These are phyloP conservation scores for Pollenia angustigena DNA, from an alignment of 2,888 invertebrate species.

Conservation along the genomic window DNA sequence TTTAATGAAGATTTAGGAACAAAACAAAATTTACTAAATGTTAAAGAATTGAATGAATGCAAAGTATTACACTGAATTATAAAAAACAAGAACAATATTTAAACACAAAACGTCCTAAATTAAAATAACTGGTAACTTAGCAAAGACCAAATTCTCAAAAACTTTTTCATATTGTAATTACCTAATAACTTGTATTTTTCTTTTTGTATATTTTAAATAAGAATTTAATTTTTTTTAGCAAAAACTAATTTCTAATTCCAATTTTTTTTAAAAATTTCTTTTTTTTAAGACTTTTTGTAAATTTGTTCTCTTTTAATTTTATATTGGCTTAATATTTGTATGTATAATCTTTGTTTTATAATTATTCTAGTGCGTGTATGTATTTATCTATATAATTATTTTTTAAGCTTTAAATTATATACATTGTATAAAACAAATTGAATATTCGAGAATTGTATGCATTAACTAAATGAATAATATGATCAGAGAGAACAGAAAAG, in stretches of 20 bases:
- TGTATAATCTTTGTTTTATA: conserved; percentile 37
- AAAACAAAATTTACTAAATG: conserved; percentile 20
- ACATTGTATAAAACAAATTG: conserved; percentile 51
- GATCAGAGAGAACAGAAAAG: conserved; percentile 24
- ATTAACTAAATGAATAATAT: conserved; percentile 36
- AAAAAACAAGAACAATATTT: conserved; percentile 30
- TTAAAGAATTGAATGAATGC: conserved; percentile 25
- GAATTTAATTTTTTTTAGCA: background rate
- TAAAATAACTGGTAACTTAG: conserved; percentile 15
- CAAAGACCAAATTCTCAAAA: conserved; percentile 6
- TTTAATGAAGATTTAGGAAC: conserved; percentile 7
- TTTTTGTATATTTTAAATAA: conserved; percentile 1
- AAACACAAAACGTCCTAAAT: conserved; percentile 55
- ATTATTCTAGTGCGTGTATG: conserved; percentile 51
- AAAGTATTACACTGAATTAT: conserved; percentile 10
- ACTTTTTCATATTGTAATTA: conserved; percentile 13
- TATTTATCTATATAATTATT: conserved; percentile 61
- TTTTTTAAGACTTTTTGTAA: background rate
- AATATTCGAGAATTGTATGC: conserved; percentile 47
- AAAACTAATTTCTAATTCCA: conserved; percentile 44
- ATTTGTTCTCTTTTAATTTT: conserved; percentile 28
- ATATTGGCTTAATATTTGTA: conserved; percentile 29
- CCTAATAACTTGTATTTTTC: conserved; percentile 25
- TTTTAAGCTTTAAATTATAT: conserved; percentile 59
- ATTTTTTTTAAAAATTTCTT: conserved; percentile 11